Base-by-base conservation (phyloP, 1,140 invertebrate species). In the Drosophila busckii region DNA sequence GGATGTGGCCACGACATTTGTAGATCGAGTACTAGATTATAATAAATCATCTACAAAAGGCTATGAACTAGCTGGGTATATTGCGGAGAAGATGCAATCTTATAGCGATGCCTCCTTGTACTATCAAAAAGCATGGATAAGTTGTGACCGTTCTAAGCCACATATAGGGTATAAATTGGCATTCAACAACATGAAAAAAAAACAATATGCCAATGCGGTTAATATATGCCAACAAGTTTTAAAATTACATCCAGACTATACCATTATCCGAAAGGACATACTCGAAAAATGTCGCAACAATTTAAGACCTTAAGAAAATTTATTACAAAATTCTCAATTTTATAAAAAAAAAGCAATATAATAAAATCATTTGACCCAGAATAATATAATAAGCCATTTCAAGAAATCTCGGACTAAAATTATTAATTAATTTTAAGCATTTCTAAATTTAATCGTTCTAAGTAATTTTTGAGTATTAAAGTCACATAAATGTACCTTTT, bases 21-120 rank as follows among this genome's bases (percentile, higher is more conserved):
- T 99, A 4, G 92, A 90, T 46, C 92, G 93, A 61, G 92, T 96
- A 2, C 84, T 98, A 1, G 92, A 94, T 61, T 94, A 98, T 82
- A 98, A 99, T 84, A 95, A 94, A 76, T 95, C 95, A 0, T 97
- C 95, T 70, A 92, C 93, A 2, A 94, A 96, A 82, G 97, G 97
- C 0, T 95, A 97, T 83, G 97, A 99, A 88, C 93, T 96, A 65
- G 87, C 88, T 35, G 97, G 95, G 0, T 92, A 92, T 55, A 92
- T 99, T 56, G 92, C 94, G 32, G 97, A 99, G 87, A 98, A 97
- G 69, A 95, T 97, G 65, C 96, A 97, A 82, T 93, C 93, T 55
- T 98, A 96, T 88, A 92, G 92, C 48, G 95, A 96, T 53, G 96
- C 97, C 0, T 93, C 94, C 0, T 87, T 89, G 6, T 92, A 95